These are phyloP conservation scores for Idaea biselata DNA, from an alignment of 2,888 invertebrate genomes.

Conservation along the genomic window DNA sequence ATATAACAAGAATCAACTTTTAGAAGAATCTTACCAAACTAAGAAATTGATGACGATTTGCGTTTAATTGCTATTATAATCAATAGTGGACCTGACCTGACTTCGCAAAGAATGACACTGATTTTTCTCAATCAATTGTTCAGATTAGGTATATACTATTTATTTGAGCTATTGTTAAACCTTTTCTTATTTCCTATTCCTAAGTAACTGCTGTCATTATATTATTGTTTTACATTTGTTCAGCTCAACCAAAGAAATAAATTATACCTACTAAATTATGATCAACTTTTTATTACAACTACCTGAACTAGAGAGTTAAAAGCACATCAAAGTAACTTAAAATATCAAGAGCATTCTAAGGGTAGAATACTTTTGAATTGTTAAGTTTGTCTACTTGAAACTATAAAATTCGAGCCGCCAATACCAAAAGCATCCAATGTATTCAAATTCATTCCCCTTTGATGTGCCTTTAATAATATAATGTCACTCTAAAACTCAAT, in stretches of 20 bases:
- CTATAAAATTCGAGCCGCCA: not conserved
- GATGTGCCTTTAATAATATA: not conserved
- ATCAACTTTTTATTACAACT: not conserved
- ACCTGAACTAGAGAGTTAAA: not conserved
- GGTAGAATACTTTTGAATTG: no score
- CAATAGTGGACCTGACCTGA: not conserved
- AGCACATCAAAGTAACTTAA: no score
- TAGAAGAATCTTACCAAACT: not conserved
- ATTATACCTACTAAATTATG: not conserved
- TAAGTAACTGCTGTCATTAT: not conserved
- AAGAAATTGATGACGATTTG: not conserved
- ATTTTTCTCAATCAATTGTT: not conserved
- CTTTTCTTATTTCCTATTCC: not conserved
- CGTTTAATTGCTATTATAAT: not conserved
- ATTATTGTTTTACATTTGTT: not conserved
- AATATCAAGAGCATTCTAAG: no score
- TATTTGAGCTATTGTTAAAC: not conserved
- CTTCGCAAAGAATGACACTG: not conserved
- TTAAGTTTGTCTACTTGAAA: not conserved
- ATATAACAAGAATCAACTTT: not conserved
- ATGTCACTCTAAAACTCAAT: conserved; percentile 33
- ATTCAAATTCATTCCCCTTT: not conserved
- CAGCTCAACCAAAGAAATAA: not conserved
- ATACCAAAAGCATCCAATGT: not conserved
- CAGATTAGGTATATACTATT: not conserved